Conservation (phyloP, 2,797 vertebrate species). For the Pseudocheirus occidentalis region DNA sequence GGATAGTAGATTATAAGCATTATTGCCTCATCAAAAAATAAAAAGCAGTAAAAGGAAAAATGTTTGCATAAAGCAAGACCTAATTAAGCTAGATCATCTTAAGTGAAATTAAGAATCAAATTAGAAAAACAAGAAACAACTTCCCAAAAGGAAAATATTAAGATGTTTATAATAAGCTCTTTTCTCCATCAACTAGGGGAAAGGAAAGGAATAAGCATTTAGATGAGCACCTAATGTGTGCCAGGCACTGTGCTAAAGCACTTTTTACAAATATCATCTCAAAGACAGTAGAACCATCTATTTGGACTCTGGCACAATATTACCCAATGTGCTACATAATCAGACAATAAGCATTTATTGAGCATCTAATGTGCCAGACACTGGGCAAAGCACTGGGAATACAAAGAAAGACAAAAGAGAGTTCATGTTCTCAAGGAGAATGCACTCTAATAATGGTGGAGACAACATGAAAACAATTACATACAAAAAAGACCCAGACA, state of each 20-base stretch:
- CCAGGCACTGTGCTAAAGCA: neutral
- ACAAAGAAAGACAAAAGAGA: neutral
- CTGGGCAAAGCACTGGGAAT: neutral
- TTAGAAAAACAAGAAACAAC: neutral
- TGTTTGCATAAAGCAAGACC: neutral
- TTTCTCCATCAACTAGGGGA: neutral
- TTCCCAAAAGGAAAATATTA: neutral
- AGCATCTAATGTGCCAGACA: neutral
- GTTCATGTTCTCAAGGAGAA: neutral
- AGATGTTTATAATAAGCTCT: neutral
- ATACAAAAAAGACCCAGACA: neutral
- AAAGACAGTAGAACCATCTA: neutral
- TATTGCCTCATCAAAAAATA: neutral
- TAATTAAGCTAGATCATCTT: neutral
- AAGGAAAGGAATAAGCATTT: neutral
- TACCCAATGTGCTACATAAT: neutral
- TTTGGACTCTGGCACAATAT: neutral
- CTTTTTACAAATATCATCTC: neutral
- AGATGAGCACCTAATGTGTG: neutral
- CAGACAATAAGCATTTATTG: neutral
- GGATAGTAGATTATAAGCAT: neutral
- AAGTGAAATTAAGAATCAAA: neutral
- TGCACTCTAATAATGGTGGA: neutral
- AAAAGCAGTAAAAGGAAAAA: neutral
- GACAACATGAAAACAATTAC: neutral